Evolutionary conservation across 1,140 invertebrate genomes (phyloP), one percentile per base, ranked within the genome.

Genomic region (Berghia stephanieae): DNA sequence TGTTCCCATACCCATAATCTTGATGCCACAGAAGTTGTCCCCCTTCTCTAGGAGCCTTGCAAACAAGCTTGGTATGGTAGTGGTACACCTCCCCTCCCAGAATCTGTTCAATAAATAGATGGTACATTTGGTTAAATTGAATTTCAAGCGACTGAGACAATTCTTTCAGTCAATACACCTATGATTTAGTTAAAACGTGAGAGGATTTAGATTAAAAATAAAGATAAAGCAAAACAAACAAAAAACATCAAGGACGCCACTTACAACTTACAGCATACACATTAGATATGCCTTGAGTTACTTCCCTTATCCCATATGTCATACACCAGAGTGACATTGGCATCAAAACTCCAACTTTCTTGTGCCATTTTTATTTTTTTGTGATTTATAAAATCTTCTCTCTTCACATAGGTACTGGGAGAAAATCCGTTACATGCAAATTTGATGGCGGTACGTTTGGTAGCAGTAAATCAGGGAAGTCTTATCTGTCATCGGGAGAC

Each of bases 1-100:
- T n/a, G n/a, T n/a, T n/a, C n/a, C 66, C 77, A n/a, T 78, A 87
- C 83, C 86, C 86, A 75, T 87, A 87, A 80, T 87, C 86, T 60
- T 87, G 86, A 67, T 87, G 86, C 86, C 86, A 87, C 46, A 84
- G 80, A 77, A 85, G 83, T 3, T 70, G 78, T 1, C 85, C 86
- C 8, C 84, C 84, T 18, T 84, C 80, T 13, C 79, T 72, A 3
- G 86, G 79, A 43, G 86, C 81, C 49, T 87, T 87, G 38, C 81
- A 78, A 34, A 86, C 80, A 43, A 86, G 74, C 57, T 87, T 87
- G 31, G 82, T 80, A 75, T 87, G 86, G 60, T 86, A 86, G 69
- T 87, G 86, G 70, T 86, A 87, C 34, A 87, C 79, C 60, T 87
- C 86, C 0, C 82, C 83, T 1, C 79, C 79, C 27, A 86, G 79